Percentiles rank a stretch among this genome's conserved stretches.
phyloP scores from a whole-genome alignment of 2,113 vertebrate species.

The Plotosus lineatus region DNA sequence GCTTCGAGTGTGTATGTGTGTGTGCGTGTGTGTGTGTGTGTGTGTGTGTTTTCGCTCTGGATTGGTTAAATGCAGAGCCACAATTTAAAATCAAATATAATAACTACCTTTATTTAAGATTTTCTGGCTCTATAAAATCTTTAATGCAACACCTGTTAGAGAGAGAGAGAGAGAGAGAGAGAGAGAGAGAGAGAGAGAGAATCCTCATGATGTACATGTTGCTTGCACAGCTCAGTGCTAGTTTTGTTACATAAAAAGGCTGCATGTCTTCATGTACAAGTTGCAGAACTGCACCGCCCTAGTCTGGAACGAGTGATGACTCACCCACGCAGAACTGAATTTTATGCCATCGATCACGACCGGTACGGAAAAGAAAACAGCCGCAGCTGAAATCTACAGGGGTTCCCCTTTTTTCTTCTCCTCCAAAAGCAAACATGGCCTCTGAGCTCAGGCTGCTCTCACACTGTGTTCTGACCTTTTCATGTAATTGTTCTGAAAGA shows the following conservation, averaged over 20 bases:
- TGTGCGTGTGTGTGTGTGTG: no score
- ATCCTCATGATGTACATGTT: background rate
- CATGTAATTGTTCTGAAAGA: background rate
- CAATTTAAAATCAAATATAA: no score
- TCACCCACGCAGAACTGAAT: constrained; percentile 12
- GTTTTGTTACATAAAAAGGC: constrained; percentile 11
- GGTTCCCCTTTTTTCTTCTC: constrained; percentile 7
- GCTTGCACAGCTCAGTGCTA: background rate
- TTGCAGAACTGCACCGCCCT: background rate
- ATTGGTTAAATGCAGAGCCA: no score
- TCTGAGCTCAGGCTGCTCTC: background rate
- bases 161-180: background rate
- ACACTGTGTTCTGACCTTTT: constrained; percentile 25
- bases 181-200: background rate
- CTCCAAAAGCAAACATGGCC: constrained; percentile 13
- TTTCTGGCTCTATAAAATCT: background rate
- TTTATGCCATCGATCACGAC: constrained; percentile 22
- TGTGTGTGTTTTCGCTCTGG: no score
- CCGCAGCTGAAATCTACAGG: constrained; percentile 13
- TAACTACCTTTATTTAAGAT: no score
- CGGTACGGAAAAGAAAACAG: constrained; percentile 36
- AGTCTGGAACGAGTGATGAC: constrained; percentile 1
- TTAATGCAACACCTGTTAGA: background rate
- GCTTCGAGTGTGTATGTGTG: no score
- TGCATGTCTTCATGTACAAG: background rate